Base-by-base conservation (phyloP, 2,113 vertebrate genomes). In the Zosterops lateralis region DNA sequence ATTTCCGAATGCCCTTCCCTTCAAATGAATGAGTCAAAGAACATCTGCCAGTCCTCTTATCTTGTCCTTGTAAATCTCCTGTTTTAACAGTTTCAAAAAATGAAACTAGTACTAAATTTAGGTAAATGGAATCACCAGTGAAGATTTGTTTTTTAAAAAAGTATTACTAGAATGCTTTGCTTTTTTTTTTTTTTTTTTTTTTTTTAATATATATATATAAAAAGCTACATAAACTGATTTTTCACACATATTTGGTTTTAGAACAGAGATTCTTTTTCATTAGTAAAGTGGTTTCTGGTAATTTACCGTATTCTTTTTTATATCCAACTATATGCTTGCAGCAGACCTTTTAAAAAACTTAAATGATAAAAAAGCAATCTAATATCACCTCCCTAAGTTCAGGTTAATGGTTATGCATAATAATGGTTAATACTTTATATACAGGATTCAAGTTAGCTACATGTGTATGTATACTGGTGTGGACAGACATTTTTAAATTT, bases 21-120 rank as follows among this genome's bases (percentile, higher is more conserved):
- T 96, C 93, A 96, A 97, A 96, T 95, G 91, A 95, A 95, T 92
- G 97, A 96, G 93, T 72, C 86, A 94, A 94, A 89, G 96, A 99
- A 98, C 98, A 98, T 98, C 98, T 98, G 98, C 95, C 92, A 93
- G 93, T 97, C 72, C 90, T 94, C 92, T 97, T 96, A 93, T 60
- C 50, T 71, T 64, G 66, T 77, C 91, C 94, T 97, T 97, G 94
- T 96, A 97, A 97, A 96, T 96, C 78, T 95, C 92, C 71, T 45
- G 13, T 45, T 90, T 89, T 89, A 95, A 70, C 83, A 95, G 73
- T 94, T 96, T 95, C 83, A 90, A 53, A 73, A 82, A 96, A 96
- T 85, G 94, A 90, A 95, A 96, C 80, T 88, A 92, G 85, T 89
- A 78, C 71, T 92, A 75, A 80, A 78, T 96, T 94, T 97, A 94